Evolutionary conservation across 92 coral and sea anemone genomes (phyloP), one percentile per base, ranked within the genome.

Genomic region (Virgularia gustaviana): DNA sequence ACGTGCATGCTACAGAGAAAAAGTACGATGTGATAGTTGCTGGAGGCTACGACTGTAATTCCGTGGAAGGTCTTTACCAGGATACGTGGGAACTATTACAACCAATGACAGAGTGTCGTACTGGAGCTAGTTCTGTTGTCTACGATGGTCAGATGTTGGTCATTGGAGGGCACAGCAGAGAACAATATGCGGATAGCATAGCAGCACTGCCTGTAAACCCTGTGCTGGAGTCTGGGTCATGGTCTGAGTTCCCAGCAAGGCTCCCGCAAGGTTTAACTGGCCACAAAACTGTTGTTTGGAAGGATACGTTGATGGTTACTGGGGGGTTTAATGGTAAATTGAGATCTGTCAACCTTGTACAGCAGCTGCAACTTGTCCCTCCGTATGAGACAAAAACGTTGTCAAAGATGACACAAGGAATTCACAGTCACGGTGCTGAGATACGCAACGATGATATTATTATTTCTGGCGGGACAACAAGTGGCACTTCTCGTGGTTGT

Each of bases 61-160:
- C 70, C 27, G 70, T 63, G 31, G 70, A 63, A 36, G 41, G 33
- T 29, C 12, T 36, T 10, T 18, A 30, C 24, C n/a, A 36, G 0
- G 36, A 52, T 2, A 38, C 70, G 9, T 63, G 70, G 70, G n/a
- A 1, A 63, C 51, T 35, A 63, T 52, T 36, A 63, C 51, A 63
- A 36, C 32, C 51, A 1, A 29, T 63, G 52, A 63, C 29, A 63
- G 1, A 38, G 41, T 1, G 4, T 31, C 70, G 70, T 28, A 11
- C 9, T 0, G 52, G 25, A 63, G n/a, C 52, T 36, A 36, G 49
- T 4, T 36, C 51, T 19, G n/a, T 63, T 63, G 70, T 63, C 41
- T 39, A 63, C 68, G n/a, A 61, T 27, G 25, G 7, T 9, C 41
- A 36, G 37, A 38, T 61, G 44, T 61, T 61, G 18, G 70, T 63